Evolutionary conservation across 2,113 vertebrate genomes (phyloP).

Genomic region (Calidris pygmaea): DNA sequence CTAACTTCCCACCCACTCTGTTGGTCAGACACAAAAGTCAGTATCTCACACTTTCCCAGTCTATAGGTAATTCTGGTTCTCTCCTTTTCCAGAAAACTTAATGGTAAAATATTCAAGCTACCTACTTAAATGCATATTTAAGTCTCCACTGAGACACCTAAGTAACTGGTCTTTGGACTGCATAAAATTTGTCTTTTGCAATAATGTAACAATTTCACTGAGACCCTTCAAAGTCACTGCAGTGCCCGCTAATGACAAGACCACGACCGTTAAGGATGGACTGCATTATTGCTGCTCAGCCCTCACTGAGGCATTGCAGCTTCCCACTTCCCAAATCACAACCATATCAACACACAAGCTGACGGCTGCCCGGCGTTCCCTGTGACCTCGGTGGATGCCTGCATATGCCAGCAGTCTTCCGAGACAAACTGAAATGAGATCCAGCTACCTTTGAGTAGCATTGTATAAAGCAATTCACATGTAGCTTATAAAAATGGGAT

Average conservation of each 20-base stretch:
- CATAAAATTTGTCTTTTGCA: not conserved
- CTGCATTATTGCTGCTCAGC: not conserved
- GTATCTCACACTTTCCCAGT: not conserved
- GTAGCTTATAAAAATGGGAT: not conserved
- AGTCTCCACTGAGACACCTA: not conserved
- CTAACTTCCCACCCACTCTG: not conserved
- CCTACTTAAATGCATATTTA: not conserved
- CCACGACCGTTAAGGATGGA: not conserved
- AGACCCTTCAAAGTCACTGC: not conserved
- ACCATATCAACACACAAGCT: not conserved
- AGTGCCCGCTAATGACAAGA: not conserved
- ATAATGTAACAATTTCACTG: accelerated
- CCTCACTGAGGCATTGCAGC: not conserved
- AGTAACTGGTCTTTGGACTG: not conserved
- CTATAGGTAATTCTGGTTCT: not conserved
- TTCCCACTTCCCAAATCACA: not conserved
- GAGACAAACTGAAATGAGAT: not conserved
- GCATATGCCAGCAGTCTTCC: not conserved
- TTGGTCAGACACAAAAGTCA: not conserved
- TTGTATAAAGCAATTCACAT: not conserved
- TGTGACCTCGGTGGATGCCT: not conserved
- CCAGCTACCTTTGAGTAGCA: not conserved
- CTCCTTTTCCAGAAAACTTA: constrained; percentile 76
- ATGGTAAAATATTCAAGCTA: constrained; percentile 37
- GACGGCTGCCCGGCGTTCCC: not conserved